Percentiles rank a stretch among this genome's conserved stretches.
Conservation (phyloP, 2,113 vertebrate species). For the Nipponia nippon region DNA sequence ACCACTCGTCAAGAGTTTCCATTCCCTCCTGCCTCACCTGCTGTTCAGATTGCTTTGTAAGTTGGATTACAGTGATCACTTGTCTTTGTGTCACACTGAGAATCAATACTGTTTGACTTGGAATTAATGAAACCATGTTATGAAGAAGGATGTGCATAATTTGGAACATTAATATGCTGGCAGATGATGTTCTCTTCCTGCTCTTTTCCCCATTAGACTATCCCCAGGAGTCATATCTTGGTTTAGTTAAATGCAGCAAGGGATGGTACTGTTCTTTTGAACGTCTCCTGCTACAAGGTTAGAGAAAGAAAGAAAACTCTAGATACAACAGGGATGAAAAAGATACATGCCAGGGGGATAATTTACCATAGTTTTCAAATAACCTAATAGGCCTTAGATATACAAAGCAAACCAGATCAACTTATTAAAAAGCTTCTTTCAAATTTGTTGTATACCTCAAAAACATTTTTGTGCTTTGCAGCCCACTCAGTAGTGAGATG, state of each 20-base stretch:
- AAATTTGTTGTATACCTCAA: background rate
- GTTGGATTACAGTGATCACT: background rate
- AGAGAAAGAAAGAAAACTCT: background rate
- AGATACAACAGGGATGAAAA: background rate
- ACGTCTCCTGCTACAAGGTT: background rate
- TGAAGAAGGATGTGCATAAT: constrained; percentile 43
- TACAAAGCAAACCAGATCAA: background rate
- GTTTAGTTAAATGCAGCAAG: background rate
- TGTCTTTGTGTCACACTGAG: background rate
- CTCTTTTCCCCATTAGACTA: constrained; percentile 14
- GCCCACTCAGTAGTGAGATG: background rate
- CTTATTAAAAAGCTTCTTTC: background rate
- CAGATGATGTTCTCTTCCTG: constrained; percentile 20
- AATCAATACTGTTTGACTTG: constrained; percentile 32
- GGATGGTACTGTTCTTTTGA: background rate
- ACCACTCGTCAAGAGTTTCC: background rate
- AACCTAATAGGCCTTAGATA: background rate
- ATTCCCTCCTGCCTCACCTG: background rate
- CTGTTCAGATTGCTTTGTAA: background rate
- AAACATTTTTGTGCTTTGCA: background rate
- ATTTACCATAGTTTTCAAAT: background rate
- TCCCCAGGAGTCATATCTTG: background rate
- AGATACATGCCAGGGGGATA: background rate
- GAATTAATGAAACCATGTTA: constrained; percentile 18
- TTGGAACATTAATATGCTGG: constrained; percentile 27